Evolutionary conservation across 2,888 invertebrate genomes (phyloP), one percentile per base, ranked within the genome.

Genomic region (Trisateles emortualis): DNA sequence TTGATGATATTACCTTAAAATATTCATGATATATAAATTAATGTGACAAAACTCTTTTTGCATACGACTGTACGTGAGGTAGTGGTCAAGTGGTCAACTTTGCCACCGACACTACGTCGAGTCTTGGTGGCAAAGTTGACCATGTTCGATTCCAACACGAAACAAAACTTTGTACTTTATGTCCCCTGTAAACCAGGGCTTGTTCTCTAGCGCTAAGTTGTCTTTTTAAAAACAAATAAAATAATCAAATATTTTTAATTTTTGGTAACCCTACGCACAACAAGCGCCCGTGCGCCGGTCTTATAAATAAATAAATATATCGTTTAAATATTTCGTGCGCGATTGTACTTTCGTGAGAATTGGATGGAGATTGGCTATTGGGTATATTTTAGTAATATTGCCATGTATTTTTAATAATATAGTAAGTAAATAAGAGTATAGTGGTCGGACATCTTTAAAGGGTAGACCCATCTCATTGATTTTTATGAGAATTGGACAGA

Each of bases 261-360:
- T 29, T 16, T 16, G 46, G 10, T 19, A 49, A 22, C 53, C 53
- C 53, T 54, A 35, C 13, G n/a, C 17, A 32, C 11, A 29, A 8
- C 4, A 11, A 26, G 24, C n/a, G 16, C 6, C 10, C 10, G 32
- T 13, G 40, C 26, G n/a, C 52, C 49, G 56, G 52, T 48, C 52
- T 38, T 40, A 50, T 62, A 54, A 59, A 63, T 63, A 69, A 62
- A 47, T 63, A 69, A 66, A 36, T 16, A 11, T 45, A 55, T 51
- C 51, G 45, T 45, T 52, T 52, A 58, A 68, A 68, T 54, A 54
- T 61, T 65, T 50, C 50, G 41, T 55, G 16, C 19, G 39, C 40
- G 49, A 64, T 54, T 59, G 61, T 61, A 65, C 49, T 53, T 54
- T 52, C 36, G 35, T 16, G 43, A 29, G 39, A 50, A 51, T 59